Evolutionary conservation across 2,113 vertebrate genomes (phyloP).

Genomic region (Anarhynchus alexandrinus): DNA sequence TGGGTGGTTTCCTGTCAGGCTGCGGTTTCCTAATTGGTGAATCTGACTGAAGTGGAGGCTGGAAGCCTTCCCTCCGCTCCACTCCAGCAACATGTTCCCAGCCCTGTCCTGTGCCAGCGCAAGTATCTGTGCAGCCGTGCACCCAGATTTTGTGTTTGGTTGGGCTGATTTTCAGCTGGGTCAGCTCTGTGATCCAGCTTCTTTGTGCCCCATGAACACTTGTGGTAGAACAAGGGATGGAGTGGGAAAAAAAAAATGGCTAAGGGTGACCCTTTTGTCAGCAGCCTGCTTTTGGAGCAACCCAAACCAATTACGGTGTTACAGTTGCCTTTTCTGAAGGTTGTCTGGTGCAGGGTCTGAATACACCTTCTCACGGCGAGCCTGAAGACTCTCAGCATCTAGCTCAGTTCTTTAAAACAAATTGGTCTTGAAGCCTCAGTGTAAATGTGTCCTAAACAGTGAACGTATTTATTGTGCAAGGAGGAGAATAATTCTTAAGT

Average conservation of each 20-base stretch:
- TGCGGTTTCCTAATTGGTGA: constrained; percentile 20
- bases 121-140: fast-evolving
- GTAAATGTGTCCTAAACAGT: not conserved
- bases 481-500: not conserved
- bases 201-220: not conserved
- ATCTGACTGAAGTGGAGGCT: not conserved
- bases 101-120: not conserved
- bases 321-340: not conserved
- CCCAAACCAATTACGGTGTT: not conserved
- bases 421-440: not conserved
- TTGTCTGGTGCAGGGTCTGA: not conserved
- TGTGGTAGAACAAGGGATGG: not conserved
- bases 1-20: not conserved
- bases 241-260: not conserved
- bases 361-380: not conserved
- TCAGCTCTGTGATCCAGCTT: not conserved
- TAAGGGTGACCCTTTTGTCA: not conserved
- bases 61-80: not conserved
- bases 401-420: not conserved
- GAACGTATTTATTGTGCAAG: not conserved
- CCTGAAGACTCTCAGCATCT: not conserved
- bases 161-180: not conserved
- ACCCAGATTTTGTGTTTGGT: not conserved
- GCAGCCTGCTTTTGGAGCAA: not conserved
- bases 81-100: fast-evolving